These are phyloP conservation scores for Rhabditoides inermis DNA, from an alignment of 2,888 invertebrate genomes.

Conservation along the genomic window DNA sequence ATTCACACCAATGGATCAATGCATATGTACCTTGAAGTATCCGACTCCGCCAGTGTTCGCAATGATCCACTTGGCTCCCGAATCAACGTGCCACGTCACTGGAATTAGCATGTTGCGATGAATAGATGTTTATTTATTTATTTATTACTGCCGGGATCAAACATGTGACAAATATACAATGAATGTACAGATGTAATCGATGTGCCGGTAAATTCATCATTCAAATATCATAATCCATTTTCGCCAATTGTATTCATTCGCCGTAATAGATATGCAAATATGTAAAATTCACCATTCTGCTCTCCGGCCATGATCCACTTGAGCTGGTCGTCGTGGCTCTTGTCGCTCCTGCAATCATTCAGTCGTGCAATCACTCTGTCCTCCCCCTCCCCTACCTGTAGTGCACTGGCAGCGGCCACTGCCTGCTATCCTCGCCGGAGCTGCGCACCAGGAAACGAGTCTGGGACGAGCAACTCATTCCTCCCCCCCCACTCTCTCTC, in stretches of 20 bases:
- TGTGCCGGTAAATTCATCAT: too few species aligned
- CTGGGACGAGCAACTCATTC: slow-evolving; percentile 5
- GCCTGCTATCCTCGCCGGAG: slow-evolving; percentile 18
- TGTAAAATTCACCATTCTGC: slow-evolving; percentile 8
- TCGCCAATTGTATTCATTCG: too few species aligned
- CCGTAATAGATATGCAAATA: too few species aligned
- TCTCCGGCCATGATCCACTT: slow-evolving; percentile 26
- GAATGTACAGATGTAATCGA: too few species aligned
- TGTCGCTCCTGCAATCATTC: slow-evolving; percentile 7
- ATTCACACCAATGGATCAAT: background rate
- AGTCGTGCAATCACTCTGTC: background rate
- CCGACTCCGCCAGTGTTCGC: slow-evolving; percentile 37
- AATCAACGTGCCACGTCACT: background rate
- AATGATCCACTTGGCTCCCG: slow-evolving; percentile 26
- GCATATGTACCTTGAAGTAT: slow-evolving; percentile 21
- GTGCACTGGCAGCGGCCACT: slow-evolving; percentile 39
- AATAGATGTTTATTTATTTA: background rate
- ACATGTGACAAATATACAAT: too few species aligned
- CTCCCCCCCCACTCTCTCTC: too few species aligned
- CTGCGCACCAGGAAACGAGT: slow-evolving; percentile 33
- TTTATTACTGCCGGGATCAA: background rate
- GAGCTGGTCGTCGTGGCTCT: slow-evolving; percentile 6
- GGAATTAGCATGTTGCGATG: background rate
- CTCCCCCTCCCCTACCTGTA: slow-evolving; percentile 10
- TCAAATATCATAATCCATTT: too few species aligned